Percentiles rank a stretch among this genome's conserved stretches.
These are phyloP conservation scores for Sarotherodon lohbergeri DNA, from an alignment of 2,113 vertebrate species.

Conservation along the genomic window DNA sequence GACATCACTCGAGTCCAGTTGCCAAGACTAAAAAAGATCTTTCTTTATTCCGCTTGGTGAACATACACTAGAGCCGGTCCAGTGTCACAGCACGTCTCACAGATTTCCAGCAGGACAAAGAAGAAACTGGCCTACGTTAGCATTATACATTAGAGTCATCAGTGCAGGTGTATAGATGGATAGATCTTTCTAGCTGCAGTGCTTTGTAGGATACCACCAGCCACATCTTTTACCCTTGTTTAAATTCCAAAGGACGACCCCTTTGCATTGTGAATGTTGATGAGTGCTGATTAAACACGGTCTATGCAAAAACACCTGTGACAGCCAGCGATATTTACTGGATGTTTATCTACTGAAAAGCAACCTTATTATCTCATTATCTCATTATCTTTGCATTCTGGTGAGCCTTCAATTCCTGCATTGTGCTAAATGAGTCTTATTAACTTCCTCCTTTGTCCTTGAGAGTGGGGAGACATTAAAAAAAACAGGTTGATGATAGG, in stretches of 20 bases:
- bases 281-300: conserved; percentile 34
- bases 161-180: neutral
- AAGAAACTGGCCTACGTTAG: neutral
- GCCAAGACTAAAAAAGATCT: neutral
- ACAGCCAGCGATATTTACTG: conserved; percentile 40
- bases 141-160: neutral
- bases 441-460: conserved; percentile 42
- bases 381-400: conserved; percentile 53
- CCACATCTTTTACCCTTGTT: neutral
- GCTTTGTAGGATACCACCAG: neutral
- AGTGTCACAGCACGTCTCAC: neutral
- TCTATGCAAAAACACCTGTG: conserved; percentile 19
- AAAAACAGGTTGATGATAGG: conserved; percentile 32
- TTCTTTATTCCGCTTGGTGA: conserved; percentile 45
- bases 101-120: neutral
- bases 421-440: conserved; percentile 58
- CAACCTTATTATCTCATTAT: conserved; percentile 51
- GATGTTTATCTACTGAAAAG: conserved; percentile 52
- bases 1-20: neutral
- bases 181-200: neutral
- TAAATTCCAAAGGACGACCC: neutral
- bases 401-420: conserved; percentile 15
- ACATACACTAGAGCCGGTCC: neutral
- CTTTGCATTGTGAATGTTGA: conserved; percentile 11
- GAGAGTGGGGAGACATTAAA: neutral